phyloP scores from a whole-genome alignment of 2,113 vertebrate genomes.

The Petromus typicus region DNA sequence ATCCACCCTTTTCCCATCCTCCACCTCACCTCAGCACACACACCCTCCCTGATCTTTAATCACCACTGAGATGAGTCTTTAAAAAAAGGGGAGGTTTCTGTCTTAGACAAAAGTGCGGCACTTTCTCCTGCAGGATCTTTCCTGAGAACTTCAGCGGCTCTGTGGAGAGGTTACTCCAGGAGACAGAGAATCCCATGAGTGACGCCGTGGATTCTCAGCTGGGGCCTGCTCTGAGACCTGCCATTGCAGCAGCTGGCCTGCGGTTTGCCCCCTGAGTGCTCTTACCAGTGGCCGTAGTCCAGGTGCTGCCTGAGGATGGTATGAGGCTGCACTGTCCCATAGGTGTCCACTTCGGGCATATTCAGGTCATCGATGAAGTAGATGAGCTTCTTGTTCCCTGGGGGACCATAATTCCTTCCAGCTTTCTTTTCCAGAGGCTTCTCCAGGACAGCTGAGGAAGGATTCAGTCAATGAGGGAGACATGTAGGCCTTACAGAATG shows the following conservation, averaged over 20 bases:
- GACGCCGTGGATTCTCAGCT: not conserved
- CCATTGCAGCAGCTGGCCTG: accelerated
- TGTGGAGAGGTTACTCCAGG: not conserved
- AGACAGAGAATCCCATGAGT: not conserved
- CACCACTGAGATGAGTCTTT: not conserved
- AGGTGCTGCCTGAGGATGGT: slow-evolving; percentile 96
- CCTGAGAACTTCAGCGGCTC: accelerated
- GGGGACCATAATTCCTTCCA: slow-evolving; percentile 93
- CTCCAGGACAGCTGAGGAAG: slow-evolving; percentile 91
- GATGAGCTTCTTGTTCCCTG: slow-evolving; percentile 92
- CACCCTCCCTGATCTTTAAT: not conserved
- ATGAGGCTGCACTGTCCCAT: slow-evolving; percentile 96
- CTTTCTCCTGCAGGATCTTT: not conserved
- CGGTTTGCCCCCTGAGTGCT: accelerated
- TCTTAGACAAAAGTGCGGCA: not conserved
- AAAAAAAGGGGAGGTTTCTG: not conserved
- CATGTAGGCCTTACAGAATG: not conserved
- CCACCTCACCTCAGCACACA: not conserved
- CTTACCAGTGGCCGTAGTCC: slow-evolving; percentile 97
- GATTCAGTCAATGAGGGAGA: not conserved
- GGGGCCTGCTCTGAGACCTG: not conserved
- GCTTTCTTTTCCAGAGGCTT: slow-evolving; percentile 98
- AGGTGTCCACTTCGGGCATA: slow-evolving; percentile 95
- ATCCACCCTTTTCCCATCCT: not conserved
- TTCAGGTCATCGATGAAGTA: slow-evolving; percentile 98